A percentile compares a stretch with the other conserved stretches of the same genome.
Conservation (phyloP, 1,140 invertebrate genomes). For the Dreissena rostriformis region DNA sequence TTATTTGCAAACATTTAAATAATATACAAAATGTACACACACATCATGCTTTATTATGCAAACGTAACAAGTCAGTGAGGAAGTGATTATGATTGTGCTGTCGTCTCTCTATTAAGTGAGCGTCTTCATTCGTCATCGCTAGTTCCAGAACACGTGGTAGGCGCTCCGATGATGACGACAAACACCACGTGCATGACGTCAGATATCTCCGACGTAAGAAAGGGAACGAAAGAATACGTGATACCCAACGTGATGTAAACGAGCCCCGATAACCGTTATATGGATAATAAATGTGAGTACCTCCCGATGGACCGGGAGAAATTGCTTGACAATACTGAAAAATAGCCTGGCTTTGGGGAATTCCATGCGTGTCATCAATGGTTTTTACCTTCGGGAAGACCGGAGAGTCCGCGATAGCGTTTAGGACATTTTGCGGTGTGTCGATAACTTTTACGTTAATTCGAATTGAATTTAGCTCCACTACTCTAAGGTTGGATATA, state of each 20-base stretch:
- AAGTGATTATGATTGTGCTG: too few relatives aligned
- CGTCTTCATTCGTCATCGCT: slow-evolving; percentile 8
- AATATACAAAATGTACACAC: too few relatives aligned
- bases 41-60: too few relatives aligned
- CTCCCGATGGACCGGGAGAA: slow-evolving; percentile 20
- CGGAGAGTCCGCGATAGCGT: background rate
- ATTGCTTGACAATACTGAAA: background rate
- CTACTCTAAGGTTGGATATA: background rate
- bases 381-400: background rate
- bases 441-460: slow-evolving; percentile 11
- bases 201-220: slow-evolving; percentile 1
- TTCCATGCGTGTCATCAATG: background rate
- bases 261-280: too few relatives aligned
- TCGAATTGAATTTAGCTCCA: background rate
- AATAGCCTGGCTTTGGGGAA: slow-evolving; percentile 23
- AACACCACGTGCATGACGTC: slow-evolving; percentile 50
- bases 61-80: too few relatives aligned
- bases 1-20: too few relatives aligned
- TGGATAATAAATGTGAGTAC: background rate
- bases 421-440: background rate
- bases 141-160: slow-evolving; percentile 31
- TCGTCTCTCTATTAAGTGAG: too few relatives aligned
- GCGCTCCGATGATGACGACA: slow-evolving; percentile 27
- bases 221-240: too few relatives aligned
- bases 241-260: too few relatives aligned